Percentiles rank a stretch among this genome's conserved stretches.
These are phyloP conservation scores for Chelon labrosus DNA, from an alignment of 2,797 vertebrate genomes.

Conservation along the genomic window DNA sequence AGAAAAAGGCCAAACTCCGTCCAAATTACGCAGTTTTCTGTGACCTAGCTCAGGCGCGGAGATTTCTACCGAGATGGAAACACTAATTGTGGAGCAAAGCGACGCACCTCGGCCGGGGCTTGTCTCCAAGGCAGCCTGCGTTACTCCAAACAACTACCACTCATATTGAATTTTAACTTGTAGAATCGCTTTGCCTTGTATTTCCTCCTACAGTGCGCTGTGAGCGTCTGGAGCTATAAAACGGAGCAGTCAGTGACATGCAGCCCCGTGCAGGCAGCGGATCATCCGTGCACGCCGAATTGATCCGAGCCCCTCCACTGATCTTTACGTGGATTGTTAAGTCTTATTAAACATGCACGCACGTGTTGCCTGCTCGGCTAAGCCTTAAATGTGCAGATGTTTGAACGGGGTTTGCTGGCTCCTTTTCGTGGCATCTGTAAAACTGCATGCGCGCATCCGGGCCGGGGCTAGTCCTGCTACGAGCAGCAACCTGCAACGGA, in stretches of 20 bases:
- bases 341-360: neutral
- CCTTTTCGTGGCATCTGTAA: constrained; percentile 1
- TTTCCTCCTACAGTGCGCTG: neutral
- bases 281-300: constrained; percentile 15
- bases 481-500: constrained; percentile 36
- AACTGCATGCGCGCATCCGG: constrained; percentile 29
- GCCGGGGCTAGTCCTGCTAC: constrained; percentile 51
- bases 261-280: neutral
- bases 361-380: fast-evolving
- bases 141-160: constrained; percentile 14
- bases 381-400: constrained; percentile 21
- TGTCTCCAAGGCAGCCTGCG: neutral
- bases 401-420: constrained; percentile 3
- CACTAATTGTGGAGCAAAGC: neutral
- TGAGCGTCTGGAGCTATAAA: constrained; percentile 43
- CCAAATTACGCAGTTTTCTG: constrained; percentile 47
- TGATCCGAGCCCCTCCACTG: neutral
- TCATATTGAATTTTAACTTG: constrained; percentile 52
- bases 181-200: constrained; percentile 16
- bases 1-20: constrained; percentile 65
- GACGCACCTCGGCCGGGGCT: neutral
- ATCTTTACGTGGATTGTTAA: neutral
- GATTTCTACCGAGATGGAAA: neutral
- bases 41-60: neutral
- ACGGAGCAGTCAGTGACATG: constrained; percentile 14